Conservation (phyloP, 2,888 invertebrate species). For the Eupithecia insigniata region DNA sequence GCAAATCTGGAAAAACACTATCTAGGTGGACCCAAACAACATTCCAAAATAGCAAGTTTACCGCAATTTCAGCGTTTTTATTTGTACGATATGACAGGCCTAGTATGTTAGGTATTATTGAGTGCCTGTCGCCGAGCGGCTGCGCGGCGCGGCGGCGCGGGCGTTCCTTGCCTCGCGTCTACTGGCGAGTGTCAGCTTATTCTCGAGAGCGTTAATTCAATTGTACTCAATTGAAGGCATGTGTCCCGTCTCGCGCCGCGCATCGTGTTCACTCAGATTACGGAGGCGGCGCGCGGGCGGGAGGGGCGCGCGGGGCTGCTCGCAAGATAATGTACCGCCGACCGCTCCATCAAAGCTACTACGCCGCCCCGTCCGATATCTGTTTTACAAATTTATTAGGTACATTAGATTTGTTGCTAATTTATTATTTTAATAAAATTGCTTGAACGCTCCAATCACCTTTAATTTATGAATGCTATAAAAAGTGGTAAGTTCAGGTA, state of each 20-base stretch:
- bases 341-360: background rate
- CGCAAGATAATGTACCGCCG: background rate
- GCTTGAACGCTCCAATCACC: background rate
- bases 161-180: background rate
- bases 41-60: no score
- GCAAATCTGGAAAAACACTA: no score
- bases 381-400: conserved; percentile 1
- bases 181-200: background rate
- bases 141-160: no score
- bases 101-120: no score
- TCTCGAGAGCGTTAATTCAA: background rate
- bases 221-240: background rate
- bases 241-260: background rate
- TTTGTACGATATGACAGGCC: no score
- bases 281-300: no score
- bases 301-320: background rate
- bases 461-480: background rate
- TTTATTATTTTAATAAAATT: background rate
- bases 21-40: no score
- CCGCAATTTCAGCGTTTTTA: no score
- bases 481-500: conserved; percentile 3
- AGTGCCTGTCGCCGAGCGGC: no score
- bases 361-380: background rate
- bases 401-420: background rate
- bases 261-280: no score